Percentiles rank a stretch among this genome's conserved stretches.
Conservation (phyloP, 2,113 vertebrate genomes). For the Leptocoma aspasia region DNA sequence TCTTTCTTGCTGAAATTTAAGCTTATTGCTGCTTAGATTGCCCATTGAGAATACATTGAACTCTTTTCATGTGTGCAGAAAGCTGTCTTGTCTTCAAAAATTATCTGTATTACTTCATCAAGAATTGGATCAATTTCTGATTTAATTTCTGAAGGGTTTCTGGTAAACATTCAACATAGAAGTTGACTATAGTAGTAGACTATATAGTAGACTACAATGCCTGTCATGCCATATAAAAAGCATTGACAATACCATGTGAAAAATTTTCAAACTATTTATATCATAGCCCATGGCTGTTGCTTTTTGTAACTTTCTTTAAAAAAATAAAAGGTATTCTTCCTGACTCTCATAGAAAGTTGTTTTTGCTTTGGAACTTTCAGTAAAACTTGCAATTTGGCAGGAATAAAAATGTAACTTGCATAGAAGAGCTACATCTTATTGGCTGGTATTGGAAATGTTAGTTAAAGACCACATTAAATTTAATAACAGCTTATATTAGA, state of each 20-base stretch:
- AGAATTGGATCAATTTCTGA: neutral
- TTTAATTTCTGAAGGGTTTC: neutral
- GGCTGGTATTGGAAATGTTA: neutral
- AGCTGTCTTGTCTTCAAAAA: neutral
- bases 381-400: neutral
- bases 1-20: neutral
- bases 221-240: neutral
- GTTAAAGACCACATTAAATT: neutral
- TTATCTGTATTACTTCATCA: neutral
- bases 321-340: neutral
- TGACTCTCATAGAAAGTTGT: neutral
- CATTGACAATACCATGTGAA: neutral
- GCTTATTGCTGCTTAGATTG: neutral
- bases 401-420: neutral
- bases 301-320: neutral
- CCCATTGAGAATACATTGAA: neutral
- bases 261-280: neutral
- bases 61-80: neutral
- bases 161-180: neutral
- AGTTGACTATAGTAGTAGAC: neutral
- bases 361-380: neutral
- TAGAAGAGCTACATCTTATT: neutral
- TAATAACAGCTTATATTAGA: neutral
- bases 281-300: neutral
- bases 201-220: neutral